These are phyloP conservation scores for Phaethon lepturus DNA, from an alignment of 2,113 vertebrate species.

Conservation along the genomic window DNA sequence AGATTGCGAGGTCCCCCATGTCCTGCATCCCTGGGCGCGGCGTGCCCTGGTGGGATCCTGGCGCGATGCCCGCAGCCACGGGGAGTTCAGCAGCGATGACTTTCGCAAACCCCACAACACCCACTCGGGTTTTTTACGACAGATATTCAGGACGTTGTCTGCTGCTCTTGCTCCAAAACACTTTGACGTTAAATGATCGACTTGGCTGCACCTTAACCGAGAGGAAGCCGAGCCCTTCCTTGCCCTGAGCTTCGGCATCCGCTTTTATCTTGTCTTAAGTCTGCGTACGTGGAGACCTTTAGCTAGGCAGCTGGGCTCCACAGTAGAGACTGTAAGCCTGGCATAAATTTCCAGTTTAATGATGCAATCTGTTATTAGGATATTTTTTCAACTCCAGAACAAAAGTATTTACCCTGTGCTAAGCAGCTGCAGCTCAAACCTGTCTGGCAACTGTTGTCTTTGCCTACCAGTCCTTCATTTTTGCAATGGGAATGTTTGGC, in stretches of 20 bases:
- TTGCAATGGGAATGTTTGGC: background rate
- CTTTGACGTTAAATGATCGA: background rate
- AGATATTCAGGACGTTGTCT: background rate
- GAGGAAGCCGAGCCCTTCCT: background rate
- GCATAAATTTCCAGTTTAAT: background rate
- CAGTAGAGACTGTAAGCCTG: background rate
- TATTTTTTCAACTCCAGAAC: background rate
- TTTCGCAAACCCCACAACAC: background rate
- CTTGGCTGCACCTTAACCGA: background rate
- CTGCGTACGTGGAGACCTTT: background rate
- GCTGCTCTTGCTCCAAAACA: background rate
- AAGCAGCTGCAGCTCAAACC: background rate
- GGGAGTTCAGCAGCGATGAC: background rate
- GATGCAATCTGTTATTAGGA: background rate
- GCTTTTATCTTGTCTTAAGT: background rate
- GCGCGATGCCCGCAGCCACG: rapidly evolving
- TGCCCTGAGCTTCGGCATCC: background rate
- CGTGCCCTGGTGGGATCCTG: background rate
- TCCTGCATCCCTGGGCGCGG: background rate
- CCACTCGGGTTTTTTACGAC: background rate
- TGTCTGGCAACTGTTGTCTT: background rate
- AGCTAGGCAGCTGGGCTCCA: background rate
- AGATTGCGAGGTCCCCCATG: too few species aligned
- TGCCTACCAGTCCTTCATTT: background rate
- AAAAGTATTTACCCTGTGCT: background rate